Base-by-base conservation (phyloP, 2,113 vertebrate species). In the Nesogale talazaci region DNA sequence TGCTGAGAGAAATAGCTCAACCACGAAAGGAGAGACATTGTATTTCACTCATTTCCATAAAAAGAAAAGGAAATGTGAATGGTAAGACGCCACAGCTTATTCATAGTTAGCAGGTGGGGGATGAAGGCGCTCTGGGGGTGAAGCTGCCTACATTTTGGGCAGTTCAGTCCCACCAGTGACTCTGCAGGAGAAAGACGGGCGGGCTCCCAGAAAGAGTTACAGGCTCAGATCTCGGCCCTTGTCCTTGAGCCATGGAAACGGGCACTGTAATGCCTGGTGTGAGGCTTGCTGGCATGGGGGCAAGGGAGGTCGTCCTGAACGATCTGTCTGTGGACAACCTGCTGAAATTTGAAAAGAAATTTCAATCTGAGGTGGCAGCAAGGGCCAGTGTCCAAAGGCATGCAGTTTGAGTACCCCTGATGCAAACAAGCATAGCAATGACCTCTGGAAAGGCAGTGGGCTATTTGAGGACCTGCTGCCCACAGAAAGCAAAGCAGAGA, bases 331-430 rank as follows among this genome's bases (percentile, higher is more conserved):
- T 98, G 22, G 98, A 98, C 40, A 98, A 98, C 83, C 97, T 99
- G 80, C 56, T 98, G 95, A 99, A 98, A 95, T 99, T 99, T 95
- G 98, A 99, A 97, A 99, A 98, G 97, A 99, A 99, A 88, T 99
- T 98, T 96, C 98, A 98, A 36, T 97, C 90, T 2, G 99, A 99
- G 96, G 76, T 97, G 95, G 92, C 84, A 8, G 98, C 98, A 65
- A 65, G 99, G 99, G 57, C 88, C 96, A 0, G 98, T 98, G 31
- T 98, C 98, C 88, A 99, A 97, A 86, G 98, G 98, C 72, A 99
- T 99, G 0, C 98, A 98, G 96, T 99, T 99, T 95, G 99, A 99
- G 74, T 99, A 99, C 52, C 98, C 99, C 25, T 99, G 99, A 99
- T 99, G 99, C 95, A 83, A 99, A 98, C 97, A 99, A 98, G 97